A percentile compares a stretch with the other conserved stretches of the same genome.
Evolutionary conservation across 2,113 vertebrate genomes (phyloP).

Genomic region (Columbina picui): DNA sequence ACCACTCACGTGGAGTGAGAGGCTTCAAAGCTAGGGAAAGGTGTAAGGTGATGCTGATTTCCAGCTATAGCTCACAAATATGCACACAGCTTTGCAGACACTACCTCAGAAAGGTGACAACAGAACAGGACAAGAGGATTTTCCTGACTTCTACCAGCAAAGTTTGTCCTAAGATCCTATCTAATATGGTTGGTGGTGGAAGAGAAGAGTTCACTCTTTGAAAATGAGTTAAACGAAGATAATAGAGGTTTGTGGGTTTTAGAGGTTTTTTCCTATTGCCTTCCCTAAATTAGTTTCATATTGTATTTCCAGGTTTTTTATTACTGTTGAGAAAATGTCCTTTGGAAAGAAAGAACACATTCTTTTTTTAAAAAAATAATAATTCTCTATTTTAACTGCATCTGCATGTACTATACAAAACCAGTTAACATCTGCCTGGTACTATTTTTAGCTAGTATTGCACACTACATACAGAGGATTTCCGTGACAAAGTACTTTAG

Average conservation of each 20-base stretch:
- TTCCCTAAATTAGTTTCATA: neutral
- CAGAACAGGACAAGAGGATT: neutral
- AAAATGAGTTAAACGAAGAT: neutral
- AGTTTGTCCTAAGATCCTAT: neutral
- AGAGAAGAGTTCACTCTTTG: neutral
- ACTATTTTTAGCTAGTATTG: neutral
- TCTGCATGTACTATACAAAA: neutral
- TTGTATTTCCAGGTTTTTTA: neutral
- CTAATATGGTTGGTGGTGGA: fast-evolving
- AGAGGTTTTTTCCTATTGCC: neutral
- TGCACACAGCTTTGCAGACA: fast-evolving
- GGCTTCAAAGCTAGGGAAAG: neutral
- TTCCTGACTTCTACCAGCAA: neutral
- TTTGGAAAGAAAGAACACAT: neutral
- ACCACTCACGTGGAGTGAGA: neutral
- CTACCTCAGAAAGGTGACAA: neutral
- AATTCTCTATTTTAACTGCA: neutral
- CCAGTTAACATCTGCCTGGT: neutral
- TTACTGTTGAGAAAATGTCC: neutral
- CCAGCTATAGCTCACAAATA: neutral
- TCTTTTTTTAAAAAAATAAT: neutral
- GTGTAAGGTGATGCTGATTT: neutral
- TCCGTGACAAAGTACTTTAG: neutral
- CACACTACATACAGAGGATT: neutral
- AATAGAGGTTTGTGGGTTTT: neutral